Evolutionary conservation across 1,140 invertebrate genomes (phyloP), one percentile per base, ranked within the genome.

Genomic region (Agrypnia vestita): DNA sequence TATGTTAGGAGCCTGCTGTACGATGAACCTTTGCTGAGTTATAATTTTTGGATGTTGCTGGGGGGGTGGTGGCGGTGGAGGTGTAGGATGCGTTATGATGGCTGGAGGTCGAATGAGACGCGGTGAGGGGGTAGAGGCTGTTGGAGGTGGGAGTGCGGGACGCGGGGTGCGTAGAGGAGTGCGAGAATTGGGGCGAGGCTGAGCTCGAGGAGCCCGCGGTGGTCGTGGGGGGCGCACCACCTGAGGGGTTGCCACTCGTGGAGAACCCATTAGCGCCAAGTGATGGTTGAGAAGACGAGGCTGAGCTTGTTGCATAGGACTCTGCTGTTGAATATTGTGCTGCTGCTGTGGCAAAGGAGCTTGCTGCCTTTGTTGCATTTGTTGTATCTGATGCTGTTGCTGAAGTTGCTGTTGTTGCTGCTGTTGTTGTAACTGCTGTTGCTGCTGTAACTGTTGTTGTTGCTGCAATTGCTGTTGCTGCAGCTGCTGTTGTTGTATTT

Each of bases 401-500:
- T 80, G 85, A 44, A 83, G 84, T 69, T 84, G 84, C 72, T 85
- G 84, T 78, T 72, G 74, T 17, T 72, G 79, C 82, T 86, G 86
- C 43, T 85, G 86, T 15, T 85, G 85, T 69, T 86, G 86, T 53
- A 85, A 82, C 84, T 87, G 86, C 80, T 87, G 86, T 80, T 85
- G 85, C 75, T 88, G 87, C 76, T 87, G 84, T 64, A 85, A 86
- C 75, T 87, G 87, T 19, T 85, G 81, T 59, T 87, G 86, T 76
- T 86, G 86, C 79, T 87, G 88, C 83, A 88, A 86, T 53, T 86
- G 87, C 11, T 82, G 81, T 62, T 83, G 76, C 21, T 71, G 78
- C 67, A 80, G 25, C 56, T 86, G 85, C n/a, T 86, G 86, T 62
- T 86, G 84, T 72, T 86, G 86, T 35, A 79, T 78, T 56, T 82